Base-by-base conservation (phyloP, 53 echinoderm and acorn worm genomes). In the Stichopus horrens region DNA sequence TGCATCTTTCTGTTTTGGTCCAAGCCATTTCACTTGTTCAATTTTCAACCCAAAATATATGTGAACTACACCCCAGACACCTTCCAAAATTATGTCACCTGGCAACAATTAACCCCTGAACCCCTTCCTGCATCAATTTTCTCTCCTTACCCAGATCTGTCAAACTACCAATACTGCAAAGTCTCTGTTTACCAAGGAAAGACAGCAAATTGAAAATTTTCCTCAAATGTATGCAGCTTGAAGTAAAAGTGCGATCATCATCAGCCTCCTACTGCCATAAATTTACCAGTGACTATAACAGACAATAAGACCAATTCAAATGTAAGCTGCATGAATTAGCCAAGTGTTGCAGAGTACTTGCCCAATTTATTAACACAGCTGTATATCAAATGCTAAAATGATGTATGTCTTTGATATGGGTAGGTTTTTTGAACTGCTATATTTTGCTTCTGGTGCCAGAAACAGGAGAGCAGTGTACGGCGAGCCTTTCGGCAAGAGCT, bases 331-430 rank as follows among this genome's bases (percentile, higher is more conserved):
- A 58, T 23, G 81, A 81, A 81, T 81, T 81, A 81, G 81, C 54
- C 81, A 81, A 81, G 81, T 81, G 81, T 81, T 81, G 57, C 81
- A 21, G 56, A 58, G 56, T 56, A n/a, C 81, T 81, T 81, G 81
- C 81, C 81, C 81, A 81, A 81, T 81, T 81, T 81, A 81, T 81
- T 81, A 81, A 81, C 56, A 21, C 81, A 81, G 81, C 81, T 81
- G 81, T 81, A 81, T 81, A 81, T 81, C 81, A 81, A 56, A 53
- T 8, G 56, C 57, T 13, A 20, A 81, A 81, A 57, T 81, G 81
- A 81, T 58, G 53, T 21, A 81, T 81, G 57, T 18, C 8, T 57
- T 56, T 9, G 81, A 81, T 81, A 57, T 20, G 81, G 81, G 20
- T 57, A 81, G 18, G 18, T 7, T 71, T 21, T 75, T 81, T 57